Evolutionary conservation across 2,888 invertebrate genomes (phyloP), one percentile per base, ranked within the genome.

Genomic region (Bhutanitis thaidina): DNA sequence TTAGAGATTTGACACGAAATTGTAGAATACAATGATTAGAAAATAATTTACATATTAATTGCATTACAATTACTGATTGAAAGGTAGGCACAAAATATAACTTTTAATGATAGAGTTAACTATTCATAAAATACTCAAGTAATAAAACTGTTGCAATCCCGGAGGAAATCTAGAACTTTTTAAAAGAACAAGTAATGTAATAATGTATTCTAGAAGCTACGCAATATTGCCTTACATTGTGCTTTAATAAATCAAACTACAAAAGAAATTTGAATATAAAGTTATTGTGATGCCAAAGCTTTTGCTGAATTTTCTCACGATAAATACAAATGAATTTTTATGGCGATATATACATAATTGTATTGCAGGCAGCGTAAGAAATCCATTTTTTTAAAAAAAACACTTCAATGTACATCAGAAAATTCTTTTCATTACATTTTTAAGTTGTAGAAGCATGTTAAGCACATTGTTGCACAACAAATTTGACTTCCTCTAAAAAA

Each of bases 111-210:
- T 27, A 27, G 27, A 27, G 4, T 27, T 1, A 12, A 10, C 13
- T 4, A 41, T 41, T 43, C 30, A 16, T 36, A 36, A 49, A 49
- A 43, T 30, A 37, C 43, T 49, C 43, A 30, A 32, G 43, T 36
- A 43, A 37, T 49, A 49, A 44, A 37, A 49, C 37, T 43, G 36
- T n/a, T 49, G 9, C 41, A 20, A 10, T 43, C 49, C 49, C 49
- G 4, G 29, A 49, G 49, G 49, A 49, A 49, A 49, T 49, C 49
- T 49, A 37, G 20, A 41, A 49, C 49, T 49, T 49, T 49, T 41
- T 49, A 43, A 37, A 37, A 43, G 43, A 48, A 48, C 30, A 37
- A 49, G 20, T 49, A 43, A 49, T 43, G 20, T 37, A 37, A 49
- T 49, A 43, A 36, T 37, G 20, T 49, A 49, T 43, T 49, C 37